These are phyloP conservation scores for Alligator mississippiensis DNA, from an alignment of 2,113 vertebrate species.

Conservation along the genomic window DNA sequence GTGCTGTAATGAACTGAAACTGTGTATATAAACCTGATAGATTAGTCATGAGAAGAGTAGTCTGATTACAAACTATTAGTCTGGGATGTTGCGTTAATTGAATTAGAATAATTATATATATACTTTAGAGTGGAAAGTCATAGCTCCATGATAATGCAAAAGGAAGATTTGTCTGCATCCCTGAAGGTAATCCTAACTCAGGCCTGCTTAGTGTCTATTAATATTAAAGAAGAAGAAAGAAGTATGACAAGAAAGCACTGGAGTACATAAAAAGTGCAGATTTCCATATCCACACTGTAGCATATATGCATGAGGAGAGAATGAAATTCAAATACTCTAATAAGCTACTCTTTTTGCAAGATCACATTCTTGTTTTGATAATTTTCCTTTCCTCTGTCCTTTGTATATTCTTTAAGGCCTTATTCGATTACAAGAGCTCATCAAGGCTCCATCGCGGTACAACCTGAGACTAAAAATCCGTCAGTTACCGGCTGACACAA, in stretches of 20 bases:
- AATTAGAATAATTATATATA: neutral
- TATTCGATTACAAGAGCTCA: conserved; percentile 98
- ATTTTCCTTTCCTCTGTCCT: conserved; percentile 14
- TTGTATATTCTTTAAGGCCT: conserved; percentile 86
- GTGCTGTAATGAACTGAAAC: neutral
- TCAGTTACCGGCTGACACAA: conserved; percentile 93
- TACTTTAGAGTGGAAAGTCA: neutral
- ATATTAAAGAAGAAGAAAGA: neutral
- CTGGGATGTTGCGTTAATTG: conserved; percentile 22
- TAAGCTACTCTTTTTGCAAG: neutral
- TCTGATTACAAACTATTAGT: conserved; percentile 30
- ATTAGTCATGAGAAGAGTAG: neutral
- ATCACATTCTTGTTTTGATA: conserved; percentile 30
- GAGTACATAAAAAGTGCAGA: neutral
- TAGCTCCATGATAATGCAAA: neutral
- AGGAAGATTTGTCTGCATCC: conserved; percentile 10
- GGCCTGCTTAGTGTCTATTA: conserved; percentile 3
- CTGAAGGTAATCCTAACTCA: conserved; percentile 18
- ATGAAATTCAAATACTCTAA: neutral
- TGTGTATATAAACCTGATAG: neutral
- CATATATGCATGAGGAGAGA: neutral
- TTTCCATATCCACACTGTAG: neutral
- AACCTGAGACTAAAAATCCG: conserved; percentile 98
- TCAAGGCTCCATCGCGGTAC: conserved; percentile 97
- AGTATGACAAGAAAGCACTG: neutral